phyloP scores from a whole-genome alignment of 2,797 vertebrate genomes.

The Margarornis squamiger region DNA sequence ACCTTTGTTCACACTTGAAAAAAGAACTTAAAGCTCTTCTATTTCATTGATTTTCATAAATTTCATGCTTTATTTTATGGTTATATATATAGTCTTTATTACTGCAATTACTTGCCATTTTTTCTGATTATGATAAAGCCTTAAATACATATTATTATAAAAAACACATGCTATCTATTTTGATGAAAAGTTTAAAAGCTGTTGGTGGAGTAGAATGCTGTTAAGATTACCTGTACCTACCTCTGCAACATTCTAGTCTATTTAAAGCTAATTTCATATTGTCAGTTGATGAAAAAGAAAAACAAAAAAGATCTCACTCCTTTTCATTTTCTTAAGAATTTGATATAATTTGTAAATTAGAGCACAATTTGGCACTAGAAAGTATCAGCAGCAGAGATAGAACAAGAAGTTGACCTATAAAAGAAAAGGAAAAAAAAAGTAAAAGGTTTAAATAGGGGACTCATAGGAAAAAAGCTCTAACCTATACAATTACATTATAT shows the following conservation, averaged over 20 bases:
- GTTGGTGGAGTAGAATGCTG: background rate
- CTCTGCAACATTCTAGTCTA: background rate
- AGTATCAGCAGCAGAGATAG: background rate
- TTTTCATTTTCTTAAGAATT: background rate
- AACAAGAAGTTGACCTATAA: background rate
- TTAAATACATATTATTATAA: background rate
- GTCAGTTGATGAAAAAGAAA: background rate
- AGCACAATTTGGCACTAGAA: background rate
- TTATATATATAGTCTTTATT: background rate
- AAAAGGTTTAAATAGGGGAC: background rate
- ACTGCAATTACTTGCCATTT: background rate
- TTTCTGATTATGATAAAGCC: background rate
- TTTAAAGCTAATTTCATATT: background rate
- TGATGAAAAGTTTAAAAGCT: background rate
- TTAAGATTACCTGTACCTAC: background rate
- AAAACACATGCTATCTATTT: background rate
- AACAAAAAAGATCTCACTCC: background rate
- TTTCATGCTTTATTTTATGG: background rate
- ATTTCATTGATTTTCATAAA: background rate
- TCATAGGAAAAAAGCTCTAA: background rate
- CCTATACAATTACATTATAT: background rate
- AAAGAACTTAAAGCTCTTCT: background rate
- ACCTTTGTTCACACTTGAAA: background rate
- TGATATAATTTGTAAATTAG: background rate
- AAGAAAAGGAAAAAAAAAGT: background rate